A percentile compares a stretch with the other conserved stretches of the same genome.
Evolutionary conservation across 2,888 invertebrate species (phyloP).

Genomic region (Caradrina clavipalpis): DNA sequence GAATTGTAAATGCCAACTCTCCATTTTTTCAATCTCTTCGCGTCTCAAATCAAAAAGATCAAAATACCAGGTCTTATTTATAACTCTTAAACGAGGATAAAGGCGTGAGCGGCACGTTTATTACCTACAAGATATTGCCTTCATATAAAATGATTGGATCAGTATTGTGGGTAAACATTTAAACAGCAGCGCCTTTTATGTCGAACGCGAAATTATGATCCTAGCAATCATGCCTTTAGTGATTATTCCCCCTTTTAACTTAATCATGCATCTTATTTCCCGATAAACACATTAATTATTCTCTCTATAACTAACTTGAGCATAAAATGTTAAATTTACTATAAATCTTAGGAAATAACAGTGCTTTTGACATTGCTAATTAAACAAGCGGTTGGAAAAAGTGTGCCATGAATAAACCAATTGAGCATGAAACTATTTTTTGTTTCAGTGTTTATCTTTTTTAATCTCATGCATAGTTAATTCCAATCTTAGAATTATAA

Average conservation of each 20-base stretch:
- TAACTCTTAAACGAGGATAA: slow-evolving; percentile 35
- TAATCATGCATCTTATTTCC: background rate
- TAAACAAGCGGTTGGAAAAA: slow-evolving; percentile 38
- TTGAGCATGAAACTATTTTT: slow-evolving; percentile 53
- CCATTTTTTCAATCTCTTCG: slow-evolving; percentile 17
- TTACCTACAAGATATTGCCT: slow-evolving; percentile 28
- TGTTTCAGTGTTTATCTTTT: slow-evolving; percentile 36
- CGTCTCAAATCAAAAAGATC: slow-evolving; percentile 37
- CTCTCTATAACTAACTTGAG: background rate
- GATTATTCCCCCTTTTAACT: background rate
- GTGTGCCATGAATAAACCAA: slow-evolving; percentile 51
- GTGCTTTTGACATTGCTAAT: slow-evolving; percentile 40
- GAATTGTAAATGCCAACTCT: slow-evolving; percentile 18
- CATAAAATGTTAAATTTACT: slow-evolving; percentile 25
- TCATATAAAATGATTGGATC: slow-evolving; percentile 36
- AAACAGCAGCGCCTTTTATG: background rate
- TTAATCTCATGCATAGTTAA: slow-evolving; percentile 55
- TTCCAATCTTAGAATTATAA: slow-evolving; percentile 31
- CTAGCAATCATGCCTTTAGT: background rate
- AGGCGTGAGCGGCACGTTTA: slow-evolving; percentile 44
- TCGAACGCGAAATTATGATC: background rate
- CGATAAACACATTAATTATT: slow-evolving; percentile 14
- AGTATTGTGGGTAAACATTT: slow-evolving; percentile 12
- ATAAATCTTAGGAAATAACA: slow-evolving; percentile 42
- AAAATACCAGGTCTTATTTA: slow-evolving; percentile 46